phyloP scores from a whole-genome alignment of 2,113 vertebrate genomes.

The Alethe castanea region DNA sequence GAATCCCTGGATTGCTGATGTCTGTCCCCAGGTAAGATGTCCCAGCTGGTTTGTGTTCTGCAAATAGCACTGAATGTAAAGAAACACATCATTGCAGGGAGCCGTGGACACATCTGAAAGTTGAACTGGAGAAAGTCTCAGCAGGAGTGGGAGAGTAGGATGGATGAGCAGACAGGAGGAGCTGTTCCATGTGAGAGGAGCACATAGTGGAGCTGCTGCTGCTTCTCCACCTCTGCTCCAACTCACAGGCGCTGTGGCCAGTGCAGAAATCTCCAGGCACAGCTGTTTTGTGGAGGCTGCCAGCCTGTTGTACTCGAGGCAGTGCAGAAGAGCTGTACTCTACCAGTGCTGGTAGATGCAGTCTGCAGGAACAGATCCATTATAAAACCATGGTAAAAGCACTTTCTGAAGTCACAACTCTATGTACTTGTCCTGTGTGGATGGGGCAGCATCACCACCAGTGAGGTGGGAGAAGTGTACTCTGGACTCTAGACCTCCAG shows the following conservation, averaged over 20 bases:
- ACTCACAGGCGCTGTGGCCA: rapidly evolving
- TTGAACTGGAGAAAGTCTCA: not conserved
- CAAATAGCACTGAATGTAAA: not conserved
- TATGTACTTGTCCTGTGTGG: not conserved
- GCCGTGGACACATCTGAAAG: not conserved
- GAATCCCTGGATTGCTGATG: not conserved
- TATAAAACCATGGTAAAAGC: not conserved
- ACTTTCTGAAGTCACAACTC: not conserved
- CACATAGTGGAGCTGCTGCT: not conserved
- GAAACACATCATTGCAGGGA: not conserved
- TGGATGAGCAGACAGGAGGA: not conserved
- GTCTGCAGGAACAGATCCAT: not conserved
- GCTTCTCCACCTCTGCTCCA: not conserved
- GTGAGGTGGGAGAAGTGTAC: rapidly evolving
- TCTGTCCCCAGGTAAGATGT: not conserved
- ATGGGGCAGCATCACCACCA: not conserved
- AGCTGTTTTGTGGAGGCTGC: not conserved
- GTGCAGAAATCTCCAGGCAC: not conserved
- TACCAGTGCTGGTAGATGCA: not conserved
- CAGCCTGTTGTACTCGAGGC: not conserved
- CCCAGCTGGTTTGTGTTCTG: not conserved
- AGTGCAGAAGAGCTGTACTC: not conserved
- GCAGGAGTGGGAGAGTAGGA: not conserved
- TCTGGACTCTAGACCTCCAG: not conserved
- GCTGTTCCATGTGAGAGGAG: not conserved